Evolutionary conservation across 2,888 invertebrate genomes (phyloP), one percentile per base, ranked within the genome.

Genomic region (Meta bourneti): DNA sequence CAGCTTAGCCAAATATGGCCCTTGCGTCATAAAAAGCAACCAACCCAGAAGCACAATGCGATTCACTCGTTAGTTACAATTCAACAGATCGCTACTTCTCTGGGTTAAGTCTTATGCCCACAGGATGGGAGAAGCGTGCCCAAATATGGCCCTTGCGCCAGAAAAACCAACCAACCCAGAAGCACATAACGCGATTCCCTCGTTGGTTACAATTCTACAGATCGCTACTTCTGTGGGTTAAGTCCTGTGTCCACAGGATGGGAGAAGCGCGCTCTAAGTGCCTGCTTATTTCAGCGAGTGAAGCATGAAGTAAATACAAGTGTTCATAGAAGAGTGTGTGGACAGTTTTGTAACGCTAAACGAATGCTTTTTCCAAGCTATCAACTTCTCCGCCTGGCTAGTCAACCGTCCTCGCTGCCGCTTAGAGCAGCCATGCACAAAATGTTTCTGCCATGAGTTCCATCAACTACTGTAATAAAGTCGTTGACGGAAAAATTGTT

Each of bases 291-390:
- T 86, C 81, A 77, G 75, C 49, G 91, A 91, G 52, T 87, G 87
- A 87, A 91, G 91, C 91, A 91, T 91, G 91, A 87, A 87, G 86
- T 75, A 81, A 86, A 78, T 85, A 75, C 74, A 80, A 85, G 81
- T 20, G 87, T 78, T 91, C 86, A 82, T 20, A 87, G 71, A 87
- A 81, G 71, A 82, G 82, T 86, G 72, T 74, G 85, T 75, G 79
- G 86, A 81, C 91, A 87, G 86, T 82, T 91, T 91, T 91, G 91
- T 91, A 86, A 52, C 79, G 77, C 78, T 91, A 91, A 86, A 91
- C 86, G 86, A 77, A 91, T 86, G 70, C 75, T 54, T 91, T 83
- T 81, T 88, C 74, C 75, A 75, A 52, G 69, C 84, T 71, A 90
- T 71, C 90, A 69, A 69, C 85, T 86, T 74, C 86, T 75, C 74